Base-by-base conservation (phyloP, 2,888 invertebrate genomes). In the Chydorus sphaericus region DNA sequence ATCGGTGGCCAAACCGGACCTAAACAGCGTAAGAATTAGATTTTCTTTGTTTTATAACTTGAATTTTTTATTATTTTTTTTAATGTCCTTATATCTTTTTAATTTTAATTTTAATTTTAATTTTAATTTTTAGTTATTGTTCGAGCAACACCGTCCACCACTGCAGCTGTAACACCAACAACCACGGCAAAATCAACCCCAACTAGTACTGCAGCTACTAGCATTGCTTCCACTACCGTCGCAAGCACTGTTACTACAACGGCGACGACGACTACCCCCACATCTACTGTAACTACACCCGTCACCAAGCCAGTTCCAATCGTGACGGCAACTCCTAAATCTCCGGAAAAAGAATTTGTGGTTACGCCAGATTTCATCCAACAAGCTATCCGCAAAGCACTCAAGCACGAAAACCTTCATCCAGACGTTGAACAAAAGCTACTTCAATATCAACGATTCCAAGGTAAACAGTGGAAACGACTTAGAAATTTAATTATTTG, bases 381-480 rank as follows among this genome's bases (percentile, higher is more conserved):
- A 69, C 90, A 92, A 78, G 91, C 91, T 14, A 90, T 93, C 63
- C 84, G 86, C 70, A 89, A 86, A 69, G 91, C 90, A n/a, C 72
- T 93, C 59, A 86, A 86, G 70, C 87, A 88, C 70, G 89, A 90
- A 65, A 90, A 89, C 69, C 75, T 91, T 26, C 86, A 88, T 68
- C 91, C 91, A 1, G 91, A 91, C 71, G 87, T 92, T 61, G 90
- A 91, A 68, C 90, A 92, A 66, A 93, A 92, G 67, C 71, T 93
- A 51, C 73, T 91, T 39, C 88, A 88, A 64, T 75, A 91, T 63
- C 91, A 91, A 70, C 78, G 85, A 52, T 88, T 85, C 65, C 87
- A 87, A 66, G 87, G 87, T 67, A 80, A 81, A 62, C 62, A 59
- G 38, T n/a, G n/a, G n/a, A n/a, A n/a, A n/a, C n/a, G n/a, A n/a